These are phyloP conservation scores for Larimichthys crocea DNA, from an alignment of 2,113 vertebrate species.

Conservation along the genomic window DNA sequence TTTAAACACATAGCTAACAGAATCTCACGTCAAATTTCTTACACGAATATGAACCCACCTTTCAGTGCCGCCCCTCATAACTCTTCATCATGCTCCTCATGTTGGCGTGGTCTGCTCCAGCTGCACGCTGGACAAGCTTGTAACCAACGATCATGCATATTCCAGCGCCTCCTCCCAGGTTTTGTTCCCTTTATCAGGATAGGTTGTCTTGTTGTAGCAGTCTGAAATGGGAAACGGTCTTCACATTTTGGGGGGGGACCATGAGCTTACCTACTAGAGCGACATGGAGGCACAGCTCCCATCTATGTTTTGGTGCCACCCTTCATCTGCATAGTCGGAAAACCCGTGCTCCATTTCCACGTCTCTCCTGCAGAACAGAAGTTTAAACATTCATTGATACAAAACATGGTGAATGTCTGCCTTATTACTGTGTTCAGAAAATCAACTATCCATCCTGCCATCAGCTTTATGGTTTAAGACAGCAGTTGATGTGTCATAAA, in stretches of 20 bases:
- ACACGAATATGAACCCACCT: slow-evolving; percentile 35
- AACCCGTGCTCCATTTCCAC: slow-evolving; percentile 32
- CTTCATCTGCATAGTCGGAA: neutral
- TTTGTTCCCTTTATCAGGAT: slow-evolving; percentile 51
- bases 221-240: neutral
- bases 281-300: slow-evolving; percentile 43
- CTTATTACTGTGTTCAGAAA: neutral
- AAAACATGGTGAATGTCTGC: neutral
- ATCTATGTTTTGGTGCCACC: rapidly evolving
- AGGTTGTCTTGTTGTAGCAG: slow-evolving; percentile 41
- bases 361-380: slow-evolving; percentile 16
- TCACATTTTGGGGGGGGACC: slow-evolving; percentile 15
- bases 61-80: slow-evolving; percentile 25
- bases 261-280: rapidly evolving
- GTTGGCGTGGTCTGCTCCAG: neutral
- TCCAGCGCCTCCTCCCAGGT: slow-evolving; percentile 62
- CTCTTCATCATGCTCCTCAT: rapidly evolving
- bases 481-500: neutral
- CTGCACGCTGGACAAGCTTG: slow-evolving; percentile 53
- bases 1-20: too few species aligned
- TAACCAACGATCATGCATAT: slow-evolving; percentile 17
- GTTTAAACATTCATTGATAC: neutral
- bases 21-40: neutral
- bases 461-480: too few species aligned
- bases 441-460: neutral